These are phyloP conservation scores for Nycticorax nycticorax DNA, from an alignment of 2,113 vertebrate genomes.

Conservation along the genomic window DNA sequence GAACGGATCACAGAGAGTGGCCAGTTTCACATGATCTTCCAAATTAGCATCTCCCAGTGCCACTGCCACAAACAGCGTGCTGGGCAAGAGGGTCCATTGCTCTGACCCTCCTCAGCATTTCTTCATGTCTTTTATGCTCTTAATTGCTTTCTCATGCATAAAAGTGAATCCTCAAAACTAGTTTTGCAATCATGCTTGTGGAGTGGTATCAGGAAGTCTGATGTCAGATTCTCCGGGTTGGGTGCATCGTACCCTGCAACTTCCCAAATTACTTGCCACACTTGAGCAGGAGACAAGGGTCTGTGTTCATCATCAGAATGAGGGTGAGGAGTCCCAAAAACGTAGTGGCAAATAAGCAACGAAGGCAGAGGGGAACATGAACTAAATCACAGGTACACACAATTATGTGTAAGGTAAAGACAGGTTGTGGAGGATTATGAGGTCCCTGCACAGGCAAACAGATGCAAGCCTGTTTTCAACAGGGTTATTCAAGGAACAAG, in stretches of 20 bases:
- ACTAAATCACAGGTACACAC: not conserved
- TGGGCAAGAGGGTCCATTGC: not conserved
- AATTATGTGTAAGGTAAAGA: not conserved
- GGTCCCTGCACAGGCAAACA: not conserved
- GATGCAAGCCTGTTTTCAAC: not conserved
- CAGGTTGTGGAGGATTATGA: not conserved
- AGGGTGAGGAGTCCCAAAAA: not conserved
- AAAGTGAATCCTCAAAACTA: not conserved
- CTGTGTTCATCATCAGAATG: not conserved
- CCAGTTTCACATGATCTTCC: not conserved
- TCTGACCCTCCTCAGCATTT: not conserved
- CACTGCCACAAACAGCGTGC: not conserved
- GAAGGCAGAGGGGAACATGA: not conserved
- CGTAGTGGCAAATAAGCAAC: not conserved
- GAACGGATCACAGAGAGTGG: not conserved
- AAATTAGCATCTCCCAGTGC: not conserved
- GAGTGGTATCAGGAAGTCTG: not conserved
- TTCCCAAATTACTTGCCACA: not conserved
- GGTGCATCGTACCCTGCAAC: fast-evolving
- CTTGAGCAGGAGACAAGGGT: not conserved
- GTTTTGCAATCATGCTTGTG: not conserved
- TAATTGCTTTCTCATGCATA: not conserved
- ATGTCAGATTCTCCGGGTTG: not conserved
- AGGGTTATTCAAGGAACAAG: not conserved
- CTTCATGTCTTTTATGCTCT: not conserved